Evolutionary conservation across 92 coral and sea anemone species (phyloP), one percentile per base, ranked within the genome.

Genomic region (Parazoanthus darwini): DNA sequence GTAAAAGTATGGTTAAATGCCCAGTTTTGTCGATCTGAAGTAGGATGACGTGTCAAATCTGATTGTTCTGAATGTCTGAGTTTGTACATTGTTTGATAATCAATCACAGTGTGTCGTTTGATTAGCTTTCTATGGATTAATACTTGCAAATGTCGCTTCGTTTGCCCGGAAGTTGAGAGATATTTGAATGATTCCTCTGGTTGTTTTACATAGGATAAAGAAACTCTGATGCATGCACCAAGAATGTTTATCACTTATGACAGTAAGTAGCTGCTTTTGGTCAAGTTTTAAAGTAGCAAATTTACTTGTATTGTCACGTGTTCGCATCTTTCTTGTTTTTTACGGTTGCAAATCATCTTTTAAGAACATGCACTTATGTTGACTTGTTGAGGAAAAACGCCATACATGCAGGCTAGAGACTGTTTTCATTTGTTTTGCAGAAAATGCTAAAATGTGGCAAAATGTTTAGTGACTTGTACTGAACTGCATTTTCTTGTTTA

Each of bases 191-290:
- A 8, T 8, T 76, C 8, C 14, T 39, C 7, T 70, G 63, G 46
- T 71, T 82, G 9, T 56, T 43, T 25, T 63, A 39, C 70, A 33
- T 76, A 97, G 99, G 99, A 94, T 84, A 94, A 93, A 84, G 98
- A 96, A 81, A 94, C 98, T 25, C 89, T 97, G 96, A 90, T 97
- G 98, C 96, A 97, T 67, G 99, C 99, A 4, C 99, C 99, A 54
- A 90, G 99, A 80, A 97, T 97, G 99, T 97, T 97, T 56, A 92
- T 97, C 56, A 97, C 99, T 5, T 97, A 88, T 84, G 99, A 97
- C 79, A 91, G 98, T 96, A 91, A 92, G 98, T 89, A 67, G 25
- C 86, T 1, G 22, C 4, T 20, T 74, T 20, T 9, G 4, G 5
- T 39, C 59, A 20, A 63, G 2, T 63, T 26, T 63, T 63, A 63